These are phyloP conservation scores for Leptatherina wallacei DNA, from an alignment of 2,797 vertebrate genomes.

Conservation along the genomic window DNA sequence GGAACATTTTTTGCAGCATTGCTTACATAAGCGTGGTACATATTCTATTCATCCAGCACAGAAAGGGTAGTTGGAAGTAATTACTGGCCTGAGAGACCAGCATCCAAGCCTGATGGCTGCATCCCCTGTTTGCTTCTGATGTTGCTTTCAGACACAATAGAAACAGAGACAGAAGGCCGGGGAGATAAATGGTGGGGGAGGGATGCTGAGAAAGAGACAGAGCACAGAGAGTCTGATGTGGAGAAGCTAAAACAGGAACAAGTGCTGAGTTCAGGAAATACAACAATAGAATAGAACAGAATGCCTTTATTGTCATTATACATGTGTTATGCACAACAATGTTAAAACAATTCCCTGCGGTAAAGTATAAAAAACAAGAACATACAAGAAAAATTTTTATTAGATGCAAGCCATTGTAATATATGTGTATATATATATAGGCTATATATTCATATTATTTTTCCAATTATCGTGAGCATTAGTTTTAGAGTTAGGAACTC, in stretches of 20 bases:
- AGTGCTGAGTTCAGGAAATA: background rate
- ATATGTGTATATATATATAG: no score
- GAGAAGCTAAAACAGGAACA: background rate
- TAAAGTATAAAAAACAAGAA: no score
- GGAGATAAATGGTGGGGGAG: constrained; percentile 1
- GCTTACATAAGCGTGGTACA: constrained; percentile 1
- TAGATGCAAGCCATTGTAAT: no score
- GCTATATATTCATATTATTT: no score
- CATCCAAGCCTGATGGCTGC: constrained; percentile 13
- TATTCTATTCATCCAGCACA: background rate
- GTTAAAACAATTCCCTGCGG: no score
- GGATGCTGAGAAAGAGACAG: background rate
- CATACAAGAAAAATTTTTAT: no score
- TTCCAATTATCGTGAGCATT: no score
- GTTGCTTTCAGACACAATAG: constrained; percentile 9
- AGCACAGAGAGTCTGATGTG: background rate
- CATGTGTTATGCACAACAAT: no score
- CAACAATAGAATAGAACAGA: background rate
- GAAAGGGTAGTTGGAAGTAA: constrained; percentile 13
- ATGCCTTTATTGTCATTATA: no score
- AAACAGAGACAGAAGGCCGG: background rate
- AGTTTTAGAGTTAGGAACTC: no score
- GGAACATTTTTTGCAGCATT: background rate
- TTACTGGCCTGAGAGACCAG: constrained; percentile 10
- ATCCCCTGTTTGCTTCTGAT: constrained; percentile 7